A percentile compares a stretch with the other conserved stretches of the same genome.
Conservation (phyloP, 2,888 invertebrate species). For the Heliconius aoede region DNA sequence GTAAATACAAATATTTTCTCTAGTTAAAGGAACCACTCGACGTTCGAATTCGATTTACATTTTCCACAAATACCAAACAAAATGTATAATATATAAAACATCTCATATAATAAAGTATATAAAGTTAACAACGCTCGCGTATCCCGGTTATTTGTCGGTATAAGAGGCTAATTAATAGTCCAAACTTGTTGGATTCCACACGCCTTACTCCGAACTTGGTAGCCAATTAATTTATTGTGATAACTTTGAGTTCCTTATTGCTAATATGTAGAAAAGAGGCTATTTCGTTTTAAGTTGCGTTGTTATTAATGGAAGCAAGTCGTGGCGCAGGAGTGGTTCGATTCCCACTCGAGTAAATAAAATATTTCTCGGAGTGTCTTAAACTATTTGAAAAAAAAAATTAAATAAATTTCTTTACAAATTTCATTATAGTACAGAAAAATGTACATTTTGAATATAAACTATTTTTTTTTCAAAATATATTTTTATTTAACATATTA, state of each 20-base stretch:
- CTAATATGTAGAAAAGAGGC: not conserved
- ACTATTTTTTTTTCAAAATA: too few relatives aligned
- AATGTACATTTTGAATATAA: too few relatives aligned
- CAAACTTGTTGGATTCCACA: constrained; percentile 76
- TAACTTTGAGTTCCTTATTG: constrained; percentile 81
- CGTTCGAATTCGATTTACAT: not conserved
- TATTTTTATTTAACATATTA: too few relatives aligned
- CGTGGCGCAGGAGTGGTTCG: too few relatives aligned
- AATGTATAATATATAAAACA: constrained; percentile 3
- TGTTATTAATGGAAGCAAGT: too few relatives aligned
- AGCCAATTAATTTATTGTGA: constrained; percentile 81
- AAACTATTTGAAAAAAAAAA: not conserved
- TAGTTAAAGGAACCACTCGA: too few relatives aligned
- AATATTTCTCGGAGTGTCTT: too few relatives aligned
- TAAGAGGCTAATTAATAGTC: constrained; percentile 82
- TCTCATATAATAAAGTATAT: constrained; percentile 14
- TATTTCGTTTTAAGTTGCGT: not conserved
- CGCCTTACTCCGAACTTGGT: constrained; percentile 75
- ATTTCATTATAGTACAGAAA: too few relatives aligned
- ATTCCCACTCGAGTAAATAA: not conserved
- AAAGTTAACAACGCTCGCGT: constrained; percentile 57
- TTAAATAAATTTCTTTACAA: too few relatives aligned
- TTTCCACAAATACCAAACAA: not conserved
- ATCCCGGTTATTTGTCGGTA: constrained; percentile 71
- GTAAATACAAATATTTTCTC: too few relatives aligned